These are phyloP conservation scores for Caradrina clavipalpis DNA, from an alignment of 2,888 invertebrate genomes.

Conservation along the genomic window DNA sequence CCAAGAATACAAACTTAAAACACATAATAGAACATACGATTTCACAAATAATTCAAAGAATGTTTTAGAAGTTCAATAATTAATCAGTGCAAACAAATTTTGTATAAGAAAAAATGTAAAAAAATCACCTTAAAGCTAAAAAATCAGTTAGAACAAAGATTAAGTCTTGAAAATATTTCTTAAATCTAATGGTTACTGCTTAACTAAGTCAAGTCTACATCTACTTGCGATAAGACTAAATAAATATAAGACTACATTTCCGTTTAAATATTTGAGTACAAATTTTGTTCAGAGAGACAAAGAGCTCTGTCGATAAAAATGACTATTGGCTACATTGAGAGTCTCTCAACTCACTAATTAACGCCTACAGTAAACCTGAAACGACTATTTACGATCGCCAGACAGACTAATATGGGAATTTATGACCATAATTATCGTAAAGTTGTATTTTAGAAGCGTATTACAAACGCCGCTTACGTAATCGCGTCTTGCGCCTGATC, in stretches of 20 bases:
- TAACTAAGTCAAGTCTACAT: conserved; percentile 48
- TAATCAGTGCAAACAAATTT: conserved; percentile 45
- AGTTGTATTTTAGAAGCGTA: conserved; percentile 42
- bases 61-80: conserved; percentile 21
- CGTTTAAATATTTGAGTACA: conserved; percentile 75
- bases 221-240: conserved; percentile 49
- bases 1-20: conserved; percentile 8
- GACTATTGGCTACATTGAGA: conserved; percentile 50
- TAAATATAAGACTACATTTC: conserved; percentile 67
- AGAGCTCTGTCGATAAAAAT: conserved; percentile 11
- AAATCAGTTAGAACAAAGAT: conserved; percentile 37
- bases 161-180: conserved; percentile 55
- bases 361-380: conserved; percentile 52
- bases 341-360: conserved; percentile 51
- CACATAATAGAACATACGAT: conserved; percentile 8
- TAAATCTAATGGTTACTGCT: conserved; percentile 63
- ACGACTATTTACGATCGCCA: conserved; percentile 30
- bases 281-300: conserved; percentile 65
- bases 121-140: conserved; percentile 33
- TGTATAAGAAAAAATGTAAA: conserved; percentile 6
- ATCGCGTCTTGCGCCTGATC: conserved; percentile 35
- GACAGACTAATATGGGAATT: conserved; percentile 46
- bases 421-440: conserved; percentile 48
- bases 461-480: conserved; percentile 41
- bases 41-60: conserved; percentile 16